Evolutionary conservation across 2,113 vertebrate genomes (phyloP).

Genomic region (Gila orcuttii): DNA sequence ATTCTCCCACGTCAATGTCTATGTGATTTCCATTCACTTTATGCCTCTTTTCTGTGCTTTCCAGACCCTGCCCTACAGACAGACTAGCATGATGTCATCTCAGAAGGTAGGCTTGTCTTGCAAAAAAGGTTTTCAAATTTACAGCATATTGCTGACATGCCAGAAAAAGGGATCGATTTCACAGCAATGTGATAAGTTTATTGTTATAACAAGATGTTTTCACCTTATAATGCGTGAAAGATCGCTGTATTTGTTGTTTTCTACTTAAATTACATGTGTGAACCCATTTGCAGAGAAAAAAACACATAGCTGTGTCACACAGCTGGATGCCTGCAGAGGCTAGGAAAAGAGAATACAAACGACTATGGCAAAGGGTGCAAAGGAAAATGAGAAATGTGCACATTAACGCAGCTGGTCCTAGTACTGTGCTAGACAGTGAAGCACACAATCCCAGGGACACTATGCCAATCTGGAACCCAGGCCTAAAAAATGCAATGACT

Average conservation of each 20-base stretch:
- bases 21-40: too few relatives aligned
- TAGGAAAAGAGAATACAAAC: not conserved
- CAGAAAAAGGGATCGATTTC: too few relatives aligned
- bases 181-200: too few relatives aligned
- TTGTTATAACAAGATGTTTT: too few relatives aligned
- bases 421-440: not conserved
- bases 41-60: too few relatives aligned
- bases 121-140: too few relatives aligned
- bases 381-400: not conserved
- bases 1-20: too few relatives aligned
- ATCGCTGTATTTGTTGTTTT: not conserved
- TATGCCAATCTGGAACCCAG: not conserved
- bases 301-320: not conserved
- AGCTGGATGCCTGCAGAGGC: not conserved
- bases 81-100: too few relatives aligned
- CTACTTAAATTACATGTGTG: not conserved
- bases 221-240: too few relatives aligned
- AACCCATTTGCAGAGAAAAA: conserved; percentile 5
- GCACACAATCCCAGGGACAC: not conserved
- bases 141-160: too few relatives aligned
- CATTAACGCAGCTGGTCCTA: not conserved
- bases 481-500: not conserved
- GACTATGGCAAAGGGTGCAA: not conserved
- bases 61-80: too few relatives aligned
- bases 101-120: too few relatives aligned